These are phyloP conservation scores for Equus quagga DNA, from an alignment of 2,113 vertebrate genomes.

Conservation along the genomic window DNA sequence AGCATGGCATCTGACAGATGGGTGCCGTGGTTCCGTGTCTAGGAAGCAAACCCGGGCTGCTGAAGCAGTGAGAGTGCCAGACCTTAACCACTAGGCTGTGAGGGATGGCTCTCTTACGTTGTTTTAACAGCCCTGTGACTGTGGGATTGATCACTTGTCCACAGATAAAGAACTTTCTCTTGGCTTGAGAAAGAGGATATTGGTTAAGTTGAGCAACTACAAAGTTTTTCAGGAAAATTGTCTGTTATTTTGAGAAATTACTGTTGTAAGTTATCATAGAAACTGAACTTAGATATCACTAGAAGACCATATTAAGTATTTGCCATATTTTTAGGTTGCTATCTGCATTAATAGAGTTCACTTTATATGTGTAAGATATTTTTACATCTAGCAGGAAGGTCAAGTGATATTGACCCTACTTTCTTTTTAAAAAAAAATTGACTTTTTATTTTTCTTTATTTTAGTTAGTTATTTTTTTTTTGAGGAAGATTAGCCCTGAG, in stretches of 20 bases:
- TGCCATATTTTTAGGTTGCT: neutral
- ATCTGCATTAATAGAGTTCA: neutral
- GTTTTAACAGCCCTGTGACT: neutral
- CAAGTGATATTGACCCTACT: neutral
- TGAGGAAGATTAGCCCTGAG: too few species aligned
- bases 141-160: neutral
- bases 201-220: neutral
- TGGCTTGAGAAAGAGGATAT: neutral
- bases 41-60: too few species aligned
- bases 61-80: too few species aligned
- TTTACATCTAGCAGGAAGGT: neutral
- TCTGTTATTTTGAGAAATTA: conserved; percentile 44
- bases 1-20: too few species aligned
- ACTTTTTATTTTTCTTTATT: too few species aligned
- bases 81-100: too few species aligned
- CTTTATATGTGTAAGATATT: neutral
- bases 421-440: neutral
- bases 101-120: neutral
- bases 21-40: too few species aligned
- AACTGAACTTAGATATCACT: conserved; percentile 14
- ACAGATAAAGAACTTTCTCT: neutral
- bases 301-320: conserved; percentile 1
- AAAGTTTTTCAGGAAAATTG: conserved; percentile 17
- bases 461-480: too few species aligned
- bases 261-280: conserved; percentile 15